A percentile compares a stretch with the other conserved stretches of the same genome.
Conservation (phyloP, 2,888 invertebrate genomes). For the Drosophila cracens region DNA sequence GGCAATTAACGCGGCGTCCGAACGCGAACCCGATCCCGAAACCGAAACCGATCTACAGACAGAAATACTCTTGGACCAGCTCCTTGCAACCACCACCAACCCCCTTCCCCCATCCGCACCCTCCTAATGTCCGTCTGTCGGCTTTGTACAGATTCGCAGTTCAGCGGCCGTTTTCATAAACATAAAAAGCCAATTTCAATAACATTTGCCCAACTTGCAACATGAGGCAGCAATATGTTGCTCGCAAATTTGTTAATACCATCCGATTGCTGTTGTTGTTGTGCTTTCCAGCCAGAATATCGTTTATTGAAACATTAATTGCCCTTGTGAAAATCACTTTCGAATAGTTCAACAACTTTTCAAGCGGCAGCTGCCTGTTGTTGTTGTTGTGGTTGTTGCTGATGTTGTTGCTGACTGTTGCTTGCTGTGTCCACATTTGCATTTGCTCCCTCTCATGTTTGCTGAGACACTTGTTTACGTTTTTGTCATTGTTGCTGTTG, state of each 20-base stretch:
- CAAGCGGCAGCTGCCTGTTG: conserved; percentile 27
- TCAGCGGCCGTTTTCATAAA: conserved; percentile 71
- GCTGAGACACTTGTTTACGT: conserved; percentile 62
- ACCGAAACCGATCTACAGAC: conserved; percentile 34
- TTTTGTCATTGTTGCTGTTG: conserved; percentile 21
- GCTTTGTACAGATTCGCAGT: conserved; percentile 20
- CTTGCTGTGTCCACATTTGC: conserved; percentile 39
- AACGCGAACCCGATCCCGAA: conserved; percentile 43
- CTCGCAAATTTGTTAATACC: conserved; percentile 63
- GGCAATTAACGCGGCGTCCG: conserved; percentile 64
- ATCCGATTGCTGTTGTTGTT: conserved; percentile 23
- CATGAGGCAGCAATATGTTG: conserved; percentile 65
- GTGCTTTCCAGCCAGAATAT: conserved; percentile 60
- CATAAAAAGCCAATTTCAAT: conserved; percentile 82
- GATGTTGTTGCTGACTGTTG: conserved; percentile 24
- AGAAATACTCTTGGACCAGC: conserved; percentile 36
- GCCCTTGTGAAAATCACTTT: conserved; percentile 77
- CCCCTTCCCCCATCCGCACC: background rate
- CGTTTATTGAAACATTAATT: conserved; percentile 84
- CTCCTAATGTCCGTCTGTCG: background rate
- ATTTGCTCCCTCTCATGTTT: conserved; percentile 49
- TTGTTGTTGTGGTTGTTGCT: conserved; percentile 17
- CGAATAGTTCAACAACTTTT: conserved; percentile 70
- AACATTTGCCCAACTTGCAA: conserved; percentile 73
- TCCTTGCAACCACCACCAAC: background rate